These are phyloP conservation scores for Sebastes itinus DNA, from an alignment of 2,797 vertebrate genomes.

Conservation along the genomic window DNA sequence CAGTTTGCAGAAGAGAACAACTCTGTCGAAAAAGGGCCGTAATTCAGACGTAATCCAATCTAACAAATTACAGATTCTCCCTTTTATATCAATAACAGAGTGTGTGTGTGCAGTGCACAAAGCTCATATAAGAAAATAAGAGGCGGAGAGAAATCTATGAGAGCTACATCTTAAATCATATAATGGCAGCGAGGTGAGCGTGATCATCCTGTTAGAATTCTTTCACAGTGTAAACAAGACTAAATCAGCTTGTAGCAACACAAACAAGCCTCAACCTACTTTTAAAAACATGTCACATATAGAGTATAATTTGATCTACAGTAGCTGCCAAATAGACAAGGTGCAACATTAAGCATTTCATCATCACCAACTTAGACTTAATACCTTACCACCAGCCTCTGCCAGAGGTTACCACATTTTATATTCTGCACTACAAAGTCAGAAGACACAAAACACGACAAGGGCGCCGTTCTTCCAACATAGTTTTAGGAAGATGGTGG, in stretches of 20 bases:
- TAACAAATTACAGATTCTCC: conserved; percentile 47
- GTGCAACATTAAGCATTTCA: not conserved
- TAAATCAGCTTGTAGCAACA: not conserved
- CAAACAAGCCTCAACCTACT: not conserved
- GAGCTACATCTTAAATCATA: not conserved
- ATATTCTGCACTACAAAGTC: not conserved
- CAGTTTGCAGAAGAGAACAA: conserved; percentile 39
- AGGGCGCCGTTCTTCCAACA: not conserved
- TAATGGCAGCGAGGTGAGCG: not conserved
- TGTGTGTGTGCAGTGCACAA: not conserved
- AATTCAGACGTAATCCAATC: conserved; percentile 62
- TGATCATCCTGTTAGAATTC: not conserved
- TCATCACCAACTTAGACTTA: not conserved
- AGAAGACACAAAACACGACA: not conserved
- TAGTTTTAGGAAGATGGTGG: too few species aligned
- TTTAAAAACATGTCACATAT: not conserved
- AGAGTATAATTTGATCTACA: not conserved
- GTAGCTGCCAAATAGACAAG: not conserved
- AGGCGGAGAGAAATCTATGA: conserved; percentile 12
- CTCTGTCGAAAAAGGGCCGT: conserved; percentile 34
- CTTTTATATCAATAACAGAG: conserved; percentile 12
- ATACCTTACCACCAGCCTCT: not conserved
- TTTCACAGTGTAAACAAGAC: conserved; percentile 26
- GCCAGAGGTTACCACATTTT: not conserved
- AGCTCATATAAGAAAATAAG: not conserved